Evolutionary conservation across 2,113 vertebrate species (phyloP).

Genomic region (Cavia aperea): DNA sequence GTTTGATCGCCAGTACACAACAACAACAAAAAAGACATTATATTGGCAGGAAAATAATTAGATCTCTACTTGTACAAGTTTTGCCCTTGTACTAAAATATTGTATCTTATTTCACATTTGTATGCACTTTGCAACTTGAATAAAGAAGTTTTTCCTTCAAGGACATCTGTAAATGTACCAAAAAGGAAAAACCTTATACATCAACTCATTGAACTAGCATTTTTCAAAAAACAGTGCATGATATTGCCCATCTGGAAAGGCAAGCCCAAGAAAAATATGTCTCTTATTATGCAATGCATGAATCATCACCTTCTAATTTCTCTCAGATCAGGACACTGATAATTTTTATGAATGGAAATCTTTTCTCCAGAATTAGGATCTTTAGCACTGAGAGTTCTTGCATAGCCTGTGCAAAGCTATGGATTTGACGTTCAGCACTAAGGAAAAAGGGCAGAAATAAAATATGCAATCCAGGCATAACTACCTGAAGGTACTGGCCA

Average conservation of each 20-base stretch:
- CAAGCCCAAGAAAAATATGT: background rate
- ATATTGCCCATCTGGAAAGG: background rate
- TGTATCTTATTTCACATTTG: background rate
- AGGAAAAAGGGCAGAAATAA: background rate
- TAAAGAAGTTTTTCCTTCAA: background rate
- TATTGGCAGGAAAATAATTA: background rate
- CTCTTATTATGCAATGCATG: background rate
- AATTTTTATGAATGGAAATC: slow-evolving; percentile 25
- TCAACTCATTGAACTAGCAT: background rate
- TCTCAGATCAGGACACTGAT: background rate
- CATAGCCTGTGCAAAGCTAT: background rate
- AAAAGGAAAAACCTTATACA: background rate
- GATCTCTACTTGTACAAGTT: background rate
- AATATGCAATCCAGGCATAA: background rate
- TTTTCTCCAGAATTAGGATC: background rate
- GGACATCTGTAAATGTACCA: background rate
- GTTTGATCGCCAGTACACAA: too few relatives aligned
- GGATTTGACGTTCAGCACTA: background rate
- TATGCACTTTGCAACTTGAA: background rate
- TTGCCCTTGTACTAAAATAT: background rate
- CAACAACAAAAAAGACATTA: background rate
- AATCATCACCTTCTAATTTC: background rate
- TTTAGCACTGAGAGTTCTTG: background rate
- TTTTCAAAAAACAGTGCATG: background rate
- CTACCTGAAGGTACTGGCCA: background rate